Base-by-base conservation (phyloP, 2,888 invertebrate genomes). In the Drosophila nr. perissopoda region DNA sequence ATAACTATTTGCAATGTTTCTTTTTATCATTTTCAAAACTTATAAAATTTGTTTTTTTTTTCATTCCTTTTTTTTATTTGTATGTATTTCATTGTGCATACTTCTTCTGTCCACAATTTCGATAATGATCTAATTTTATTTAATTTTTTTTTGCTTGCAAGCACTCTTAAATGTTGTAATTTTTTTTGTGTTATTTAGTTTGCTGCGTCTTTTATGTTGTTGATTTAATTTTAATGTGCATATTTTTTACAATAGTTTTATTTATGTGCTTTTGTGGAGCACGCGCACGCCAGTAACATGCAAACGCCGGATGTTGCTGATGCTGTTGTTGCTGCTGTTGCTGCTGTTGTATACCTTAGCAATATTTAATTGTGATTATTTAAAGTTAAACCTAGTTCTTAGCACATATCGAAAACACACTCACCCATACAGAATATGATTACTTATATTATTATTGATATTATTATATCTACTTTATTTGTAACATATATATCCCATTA, bases 281-380 rank as follows among this genome's bases (percentile, higher is more conserved):
- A 73, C 64, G 52, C 27, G 2, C 40, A 16, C 56, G 56, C 56
- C 36, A 38, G 29, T 13, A 38, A 62, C 45, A 63, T 57, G 64
- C 52, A 45, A 45, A 36, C 34, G 54, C 72, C 52, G 61, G 70
- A 21, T 21, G 42, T 42, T 42, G 21, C 42, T 42, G 40, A n/a
- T 45, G 45, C 13, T 45, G 42, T 7, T 42, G 42, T 21, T 42
- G 42, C 21, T 58, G 79, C 52, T 59, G 65, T 11, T 63, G 52
- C 10, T 64, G 75, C 62, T 65, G 67, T 57, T 78, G 63, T 69
- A 74, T 48, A 75, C 38, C 70, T 63, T 80, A 75, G 86, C 86
- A 86, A 90, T 86, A 89, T 89, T 75, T 83, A 75, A 78, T 90
- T 86, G 86, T 86, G 86, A 86, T 86, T 86, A 90, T 75, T 58